phyloP scores from a whole-genome alignment of 2,797 vertebrate species.

The Sebastes oblongus region DNA sequence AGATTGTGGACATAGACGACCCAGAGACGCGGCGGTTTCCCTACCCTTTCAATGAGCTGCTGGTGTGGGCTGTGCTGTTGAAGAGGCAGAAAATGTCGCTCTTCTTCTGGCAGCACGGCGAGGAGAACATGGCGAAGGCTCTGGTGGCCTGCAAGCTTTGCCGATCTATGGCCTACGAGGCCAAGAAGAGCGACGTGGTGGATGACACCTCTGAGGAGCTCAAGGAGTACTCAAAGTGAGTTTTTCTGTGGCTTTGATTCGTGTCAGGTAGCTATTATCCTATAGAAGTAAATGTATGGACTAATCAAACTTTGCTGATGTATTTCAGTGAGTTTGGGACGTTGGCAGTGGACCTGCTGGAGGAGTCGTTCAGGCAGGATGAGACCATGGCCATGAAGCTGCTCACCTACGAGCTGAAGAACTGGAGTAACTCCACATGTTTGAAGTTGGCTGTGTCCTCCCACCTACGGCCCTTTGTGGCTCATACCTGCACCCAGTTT shows the following conservation, averaged over 20 bases:
- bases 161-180: conserved; percentile 97
- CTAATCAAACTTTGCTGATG: not conserved
- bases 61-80: conserved; percentile 98
- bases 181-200: conserved; percentile 97
- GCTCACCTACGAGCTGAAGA: conserved; percentile 97
- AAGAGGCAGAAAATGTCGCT: conserved; percentile 98
- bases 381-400: conserved; percentile 99
- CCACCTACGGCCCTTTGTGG: conserved; percentile 93
- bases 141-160: conserved; percentile 97
- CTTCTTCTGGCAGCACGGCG: conserved; percentile 99
- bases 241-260: not conserved
- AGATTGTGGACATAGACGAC: conserved; percentile 98
- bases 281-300: not conserved
- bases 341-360: conserved; percentile 93
- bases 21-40: conserved; percentile 95
- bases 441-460: conserved; percentile 97
- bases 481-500: conserved; percentile 98
- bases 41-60: conserved; percentile 96
- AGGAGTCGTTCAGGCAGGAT: conserved; percentile 97
- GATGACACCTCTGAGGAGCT: conserved; percentile 98
- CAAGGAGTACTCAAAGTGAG: conserved; percentile 95
- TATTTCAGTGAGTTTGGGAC: conserved; percentile 92
- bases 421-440: conserved; percentile 99
- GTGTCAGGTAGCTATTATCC: not conserved
- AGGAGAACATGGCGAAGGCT: conserved; percentile 99